Conservation (phyloP, 2,888 invertebrate species). For the Oxytorus armatus region DNA sequence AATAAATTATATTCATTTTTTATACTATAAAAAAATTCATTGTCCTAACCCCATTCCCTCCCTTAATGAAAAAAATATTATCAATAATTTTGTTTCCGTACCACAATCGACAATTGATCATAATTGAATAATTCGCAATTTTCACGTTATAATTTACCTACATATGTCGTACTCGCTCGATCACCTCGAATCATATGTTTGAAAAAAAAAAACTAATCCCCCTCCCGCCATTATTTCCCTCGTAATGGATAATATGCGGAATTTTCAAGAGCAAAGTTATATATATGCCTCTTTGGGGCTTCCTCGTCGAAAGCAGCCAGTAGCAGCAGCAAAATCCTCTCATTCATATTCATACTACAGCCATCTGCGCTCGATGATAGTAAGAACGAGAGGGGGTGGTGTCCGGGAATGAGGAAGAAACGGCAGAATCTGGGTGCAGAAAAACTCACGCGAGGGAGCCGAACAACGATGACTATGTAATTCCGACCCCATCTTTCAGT, state of each 20-base stretch:
- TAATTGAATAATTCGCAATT: background rate
- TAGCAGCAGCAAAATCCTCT: constrained; percentile 56
- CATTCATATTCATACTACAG: constrained; percentile 73
- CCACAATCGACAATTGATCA: background rate
- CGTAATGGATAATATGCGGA: constrained; percentile 43
- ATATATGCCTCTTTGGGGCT: constrained; percentile 18
- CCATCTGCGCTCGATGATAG: constrained; percentile 69
- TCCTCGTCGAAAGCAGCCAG: constrained; percentile 48
- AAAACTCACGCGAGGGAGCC: constrained; percentile 21
- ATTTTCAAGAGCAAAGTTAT: constrained; percentile 44
- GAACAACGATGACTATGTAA: constrained; percentile 36
- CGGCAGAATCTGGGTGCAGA: constrained; percentile 43
- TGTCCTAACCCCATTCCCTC: no score
- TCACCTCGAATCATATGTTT: constrained; percentile 11
- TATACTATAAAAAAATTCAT: no score
- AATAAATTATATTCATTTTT: no score
- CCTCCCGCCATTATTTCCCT: constrained; percentile 19
- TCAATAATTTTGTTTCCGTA: background rate
- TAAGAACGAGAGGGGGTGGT: constrained; percentile 48
- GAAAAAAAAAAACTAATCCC: constrained; percentile 18
- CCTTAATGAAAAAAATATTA: no score
- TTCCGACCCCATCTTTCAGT: constrained; percentile 4
- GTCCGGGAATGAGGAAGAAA: constrained; percentile 31
- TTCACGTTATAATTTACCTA: background rate
- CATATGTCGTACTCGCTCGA: no score